Evolutionary conservation across 2,888 invertebrate species (phyloP).

Genomic region (Cryptocephalus primarius): DNA sequence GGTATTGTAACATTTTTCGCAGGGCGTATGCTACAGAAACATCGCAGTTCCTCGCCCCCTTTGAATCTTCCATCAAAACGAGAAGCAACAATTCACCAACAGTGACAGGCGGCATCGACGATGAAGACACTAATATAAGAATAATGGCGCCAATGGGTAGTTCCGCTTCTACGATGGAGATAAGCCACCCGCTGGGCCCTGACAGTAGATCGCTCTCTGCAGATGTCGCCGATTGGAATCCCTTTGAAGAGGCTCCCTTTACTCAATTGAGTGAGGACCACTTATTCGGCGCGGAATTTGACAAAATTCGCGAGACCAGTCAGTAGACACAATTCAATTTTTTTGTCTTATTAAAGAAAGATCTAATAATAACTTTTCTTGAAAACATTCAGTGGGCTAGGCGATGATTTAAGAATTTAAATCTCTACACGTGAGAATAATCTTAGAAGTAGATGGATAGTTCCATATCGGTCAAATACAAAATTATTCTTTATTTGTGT

Average conservation of each 20-base stretch:
- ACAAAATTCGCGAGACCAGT: slow-evolving; percentile 63
- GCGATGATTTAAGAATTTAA: too few species aligned
- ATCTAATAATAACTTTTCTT: not conserved
- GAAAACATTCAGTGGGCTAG: too few species aligned
- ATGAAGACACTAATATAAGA: slow-evolving; percentile 21
- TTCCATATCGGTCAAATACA: not conserved
- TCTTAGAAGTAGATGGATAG: too few species aligned
- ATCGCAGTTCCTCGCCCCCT: slow-evolving; percentile 62
- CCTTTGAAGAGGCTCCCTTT: slow-evolving; percentile 69
- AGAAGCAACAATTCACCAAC: slow-evolving; percentile 35
- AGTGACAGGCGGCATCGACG: slow-evolving; percentile 20
- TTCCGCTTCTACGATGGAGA: slow-evolving; percentile 34
- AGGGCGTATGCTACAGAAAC: slow-evolving; percentile 66
- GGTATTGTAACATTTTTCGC: too few species aligned
- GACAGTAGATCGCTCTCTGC: slow-evolving; percentile 37
- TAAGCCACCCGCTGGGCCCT: slow-evolving; percentile 26
- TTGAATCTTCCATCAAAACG: slow-evolving; percentile 54
- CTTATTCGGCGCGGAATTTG: slow-evolving; percentile 74
- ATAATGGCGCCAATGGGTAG: slow-evolving; percentile 28
- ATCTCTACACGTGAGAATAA: too few species aligned
- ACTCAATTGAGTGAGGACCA: slow-evolving; percentile 66
- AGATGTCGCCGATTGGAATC: slow-evolving; percentile 70
- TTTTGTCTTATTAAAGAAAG: not conserved
- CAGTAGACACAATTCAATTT: not conserved
- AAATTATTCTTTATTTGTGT: slow-evolving; percentile 2